Percentiles rank a stretch among this genome's conserved stretches.
These are phyloP conservation scores for Peromyscus leucopus DNA, from an alignment of 2,113 vertebrate genomes.

Conservation along the genomic window DNA sequence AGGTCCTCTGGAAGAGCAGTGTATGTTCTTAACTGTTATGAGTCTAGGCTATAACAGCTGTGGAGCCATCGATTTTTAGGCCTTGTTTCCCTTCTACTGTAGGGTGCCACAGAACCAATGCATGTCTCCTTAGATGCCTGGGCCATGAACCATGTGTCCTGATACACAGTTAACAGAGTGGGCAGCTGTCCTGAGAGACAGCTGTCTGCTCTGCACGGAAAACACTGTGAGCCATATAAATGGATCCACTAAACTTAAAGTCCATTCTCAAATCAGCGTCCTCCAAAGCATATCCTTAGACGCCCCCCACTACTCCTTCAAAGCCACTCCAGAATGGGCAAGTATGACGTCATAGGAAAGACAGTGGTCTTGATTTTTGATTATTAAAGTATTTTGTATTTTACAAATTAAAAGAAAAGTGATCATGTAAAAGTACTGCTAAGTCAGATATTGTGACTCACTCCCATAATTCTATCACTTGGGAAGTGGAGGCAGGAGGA, in stretches of 20 bases:
- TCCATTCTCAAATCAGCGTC: slow-evolving; percentile 7
- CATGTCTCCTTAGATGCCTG: neutral
- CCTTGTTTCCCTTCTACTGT: neutral
- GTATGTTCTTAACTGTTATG: neutral
- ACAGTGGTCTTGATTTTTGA: neutral
- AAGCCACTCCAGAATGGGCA: neutral
- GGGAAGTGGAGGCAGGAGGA: neutral
- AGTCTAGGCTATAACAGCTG: neutral
- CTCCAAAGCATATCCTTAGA: neutral
- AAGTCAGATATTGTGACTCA: neutral
- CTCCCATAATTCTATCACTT: neutral
- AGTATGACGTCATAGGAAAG: neutral
- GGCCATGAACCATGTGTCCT: neutral
- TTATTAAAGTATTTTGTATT: slow-evolving; percentile 36
- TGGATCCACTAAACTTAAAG: slow-evolving; percentile 8
- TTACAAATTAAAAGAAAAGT: slow-evolving; percentile 27
- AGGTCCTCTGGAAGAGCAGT: neutral
- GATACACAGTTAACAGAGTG: neutral
- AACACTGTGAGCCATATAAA: neutral
- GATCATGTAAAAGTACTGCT: slow-evolving; percentile 37
- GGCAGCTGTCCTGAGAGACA: neutral
- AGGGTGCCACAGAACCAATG: neutral
- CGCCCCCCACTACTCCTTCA: neutral
- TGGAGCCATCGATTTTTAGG: neutral
- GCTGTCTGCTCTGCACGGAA: neutral